Percentiles rank a stretch among this genome's conserved stretches.
These are phyloP conservation scores for Chrysodeixis includens DNA, from an alignment of 2,888 invertebrate species.

Conservation along the genomic window DNA sequence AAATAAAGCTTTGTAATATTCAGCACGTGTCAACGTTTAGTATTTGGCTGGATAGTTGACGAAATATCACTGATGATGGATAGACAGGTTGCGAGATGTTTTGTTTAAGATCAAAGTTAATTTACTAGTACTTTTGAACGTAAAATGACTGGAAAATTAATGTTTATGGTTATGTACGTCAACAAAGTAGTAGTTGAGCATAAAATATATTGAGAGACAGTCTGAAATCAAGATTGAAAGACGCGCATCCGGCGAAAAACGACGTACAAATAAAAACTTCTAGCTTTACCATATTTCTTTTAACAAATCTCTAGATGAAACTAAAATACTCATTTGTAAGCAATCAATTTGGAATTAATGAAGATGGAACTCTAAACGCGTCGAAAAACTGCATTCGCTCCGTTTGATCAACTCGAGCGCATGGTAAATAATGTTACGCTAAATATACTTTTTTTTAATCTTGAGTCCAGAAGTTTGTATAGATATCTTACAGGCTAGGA, in stretches of 20 bases:
- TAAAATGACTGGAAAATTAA: background rate
- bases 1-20: no score
- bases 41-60: conserved; percentile 8
- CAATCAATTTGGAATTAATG: background rate
- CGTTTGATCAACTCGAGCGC: conserved; percentile 19
- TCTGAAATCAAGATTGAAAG: background rate
- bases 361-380: background rate
- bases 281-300: background rate
- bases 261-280: background rate
- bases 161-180: conserved; percentile 1
- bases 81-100: conserved; percentile 31
- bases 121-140: conserved; percentile 4
- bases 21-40: background rate
- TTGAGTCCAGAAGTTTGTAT: background rate
- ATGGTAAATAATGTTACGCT: conserved; percentile 20
- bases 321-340: background rate
- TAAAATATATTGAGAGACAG: background rate
- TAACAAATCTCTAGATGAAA: conserved; percentile 2
- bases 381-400: conserved; percentile 19
- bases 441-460: conserved; percentile 14
- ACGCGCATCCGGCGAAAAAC: background rate
- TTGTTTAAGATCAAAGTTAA: conserved; percentile 52
- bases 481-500: background rate
- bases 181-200: background rate
- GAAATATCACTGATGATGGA: conserved; percentile 47